phyloP scores from a whole-genome alignment of 2,113 vertebrate species.

The Pipra filicauda region DNA sequence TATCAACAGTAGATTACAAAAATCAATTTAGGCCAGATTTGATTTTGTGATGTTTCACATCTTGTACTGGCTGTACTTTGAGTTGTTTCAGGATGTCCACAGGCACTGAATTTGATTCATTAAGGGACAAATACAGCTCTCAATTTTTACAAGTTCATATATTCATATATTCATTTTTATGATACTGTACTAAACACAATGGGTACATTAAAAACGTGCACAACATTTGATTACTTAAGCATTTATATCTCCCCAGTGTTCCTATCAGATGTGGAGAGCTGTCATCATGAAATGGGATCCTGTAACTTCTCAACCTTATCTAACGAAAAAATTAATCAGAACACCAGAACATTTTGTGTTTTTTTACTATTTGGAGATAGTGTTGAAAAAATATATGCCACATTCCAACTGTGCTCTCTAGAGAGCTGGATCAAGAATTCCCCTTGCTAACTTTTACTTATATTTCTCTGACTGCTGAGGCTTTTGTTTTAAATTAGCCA shows the following conservation, averaged over 20 bases:
- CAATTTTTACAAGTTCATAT: not conserved
- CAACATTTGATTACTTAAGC: not conserved
- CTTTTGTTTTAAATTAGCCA: not conserved
- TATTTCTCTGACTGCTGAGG: not conserved
- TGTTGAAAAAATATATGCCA: not conserved
- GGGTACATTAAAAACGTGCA: not conserved
- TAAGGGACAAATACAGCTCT: not conserved
- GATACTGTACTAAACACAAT: not conserved
- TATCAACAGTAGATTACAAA: not conserved
- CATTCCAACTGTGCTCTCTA: not conserved
- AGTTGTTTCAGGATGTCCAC: not conserved
- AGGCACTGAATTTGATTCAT: not conserved
- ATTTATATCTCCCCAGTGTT: not conserved
- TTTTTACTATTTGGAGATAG: conserved; percentile 3
- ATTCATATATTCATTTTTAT: not conserved
- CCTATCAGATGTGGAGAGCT: not conserved
- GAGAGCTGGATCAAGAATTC: not conserved
- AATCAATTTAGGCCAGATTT: not conserved
- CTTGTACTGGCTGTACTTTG: not conserved
- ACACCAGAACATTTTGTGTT: not conserved
- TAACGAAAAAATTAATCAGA: not conserved
- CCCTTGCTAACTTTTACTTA: not conserved
- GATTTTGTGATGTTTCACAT: not conserved
- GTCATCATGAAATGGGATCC: not conserved
- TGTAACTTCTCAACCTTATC: not conserved